Percentiles rank a stretch among this genome's conserved stretches.
These are phyloP conservation scores for Hirudo medicinalis DNA, from an alignment of 1,140 invertebrate genomes.

Conservation along the genomic window DNA sequence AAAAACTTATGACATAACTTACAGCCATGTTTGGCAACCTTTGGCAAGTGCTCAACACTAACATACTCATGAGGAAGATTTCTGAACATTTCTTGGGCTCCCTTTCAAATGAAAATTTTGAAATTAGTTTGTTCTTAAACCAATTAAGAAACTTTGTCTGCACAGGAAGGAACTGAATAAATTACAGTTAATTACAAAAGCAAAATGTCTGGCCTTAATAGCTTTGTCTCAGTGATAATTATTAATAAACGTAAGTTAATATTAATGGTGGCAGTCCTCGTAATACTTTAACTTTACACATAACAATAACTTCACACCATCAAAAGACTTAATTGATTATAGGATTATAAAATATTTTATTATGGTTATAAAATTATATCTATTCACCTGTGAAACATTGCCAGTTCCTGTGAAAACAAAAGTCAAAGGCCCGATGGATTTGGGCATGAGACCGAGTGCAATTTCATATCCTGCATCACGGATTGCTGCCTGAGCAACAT, in stretches of 20 bases:
- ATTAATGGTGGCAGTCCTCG: too few species aligned
- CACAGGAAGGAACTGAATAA: not conserved
- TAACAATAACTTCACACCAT: too few species aligned
- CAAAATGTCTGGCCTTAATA: not conserved
- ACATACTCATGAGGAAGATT: conserved; percentile 96
- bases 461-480: conserved; percentile 97
- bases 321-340: too few species aligned
- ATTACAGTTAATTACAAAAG: not conserved
- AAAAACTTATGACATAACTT: conserved; percentile 35
- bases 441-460: conserved; percentile 88
- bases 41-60: conserved; percentile 77
- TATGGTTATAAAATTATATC: not conserved
- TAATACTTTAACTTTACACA: too few species aligned
- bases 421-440: conserved; percentile 88
- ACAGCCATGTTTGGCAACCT: conserved; percentile 93
- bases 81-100: conserved; percentile 93
- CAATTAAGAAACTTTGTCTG: too few species aligned
- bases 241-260: not conserved
- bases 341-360: too few species aligned
- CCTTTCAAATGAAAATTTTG: conserved; percentile 60
- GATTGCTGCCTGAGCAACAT: conserved; percentile 90
- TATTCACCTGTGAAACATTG: conserved; percentile 49
- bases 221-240: not conserved
- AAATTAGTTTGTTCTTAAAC: too few species aligned
- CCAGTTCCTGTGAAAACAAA: conserved; percentile 92